Conservation (phyloP, 2,888 invertebrate genomes). For the Gerris lacustris region DNA sequence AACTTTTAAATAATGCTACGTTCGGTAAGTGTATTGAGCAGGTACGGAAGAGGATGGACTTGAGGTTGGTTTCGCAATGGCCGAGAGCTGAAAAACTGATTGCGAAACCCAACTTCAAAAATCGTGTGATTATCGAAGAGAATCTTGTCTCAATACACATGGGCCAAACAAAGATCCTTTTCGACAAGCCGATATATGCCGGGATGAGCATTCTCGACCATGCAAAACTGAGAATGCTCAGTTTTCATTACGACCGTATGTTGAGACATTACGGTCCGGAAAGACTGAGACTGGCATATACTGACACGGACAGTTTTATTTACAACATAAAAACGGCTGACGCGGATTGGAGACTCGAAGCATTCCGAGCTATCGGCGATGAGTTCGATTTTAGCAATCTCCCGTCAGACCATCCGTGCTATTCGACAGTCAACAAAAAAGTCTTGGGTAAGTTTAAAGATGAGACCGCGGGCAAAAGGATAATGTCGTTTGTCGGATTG, state of each 20-base stretch:
- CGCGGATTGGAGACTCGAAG: slow-evolving; percentile 21
- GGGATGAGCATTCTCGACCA: slow-evolving; percentile 32
- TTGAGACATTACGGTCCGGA: slow-evolving; percentile 17
- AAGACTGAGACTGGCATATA: slow-evolving; percentile 31
- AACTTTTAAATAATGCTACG: background rate
- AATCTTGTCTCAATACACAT: slow-evolving; percentile 11
- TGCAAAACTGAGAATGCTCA: slow-evolving; percentile 33
- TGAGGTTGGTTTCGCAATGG: background rate
- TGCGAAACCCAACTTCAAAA: too few relatives aligned
- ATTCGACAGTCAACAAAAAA: slow-evolving; percentile 31
- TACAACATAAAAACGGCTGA: slow-evolving; percentile 33
- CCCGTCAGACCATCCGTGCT: slow-evolving; percentile 27
- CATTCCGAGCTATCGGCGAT: slow-evolving; percentile 31
- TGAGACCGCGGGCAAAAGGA: too few relatives aligned
- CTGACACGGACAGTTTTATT: slow-evolving; percentile 34
- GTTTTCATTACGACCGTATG: slow-evolving; percentile 32
- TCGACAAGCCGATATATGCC: slow-evolving; percentile 33
- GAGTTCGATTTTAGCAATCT: slow-evolving; percentile 32
- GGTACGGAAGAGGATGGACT: background rate
- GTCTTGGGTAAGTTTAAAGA: too few relatives aligned
- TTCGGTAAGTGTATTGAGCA: slow-evolving; percentile 2
- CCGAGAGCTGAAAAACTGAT: too few relatives aligned
- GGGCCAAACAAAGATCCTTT: slow-evolving; percentile 24
- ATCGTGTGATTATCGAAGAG: slow-evolving; percentile 9
- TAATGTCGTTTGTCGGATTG: slow-evolving; percentile 31